Evolutionary conservation across 2,113 vertebrate genomes (phyloP).

Genomic region (Lampris megalopsis): DNA sequence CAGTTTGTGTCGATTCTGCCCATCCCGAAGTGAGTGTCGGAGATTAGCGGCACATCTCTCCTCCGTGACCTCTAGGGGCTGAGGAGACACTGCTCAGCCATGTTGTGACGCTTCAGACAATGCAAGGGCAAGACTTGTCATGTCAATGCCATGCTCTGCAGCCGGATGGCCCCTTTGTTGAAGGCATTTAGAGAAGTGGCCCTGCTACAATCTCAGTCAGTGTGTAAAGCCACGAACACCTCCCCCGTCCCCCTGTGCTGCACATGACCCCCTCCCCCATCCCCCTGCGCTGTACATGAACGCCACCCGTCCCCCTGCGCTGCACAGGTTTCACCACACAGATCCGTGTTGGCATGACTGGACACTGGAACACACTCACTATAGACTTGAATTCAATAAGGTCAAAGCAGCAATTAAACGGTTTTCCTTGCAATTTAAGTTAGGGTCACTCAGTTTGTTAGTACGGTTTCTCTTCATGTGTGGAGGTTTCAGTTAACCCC

Average conservation of each 20-base stretch:
- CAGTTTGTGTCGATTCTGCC: slow-evolving; percentile 66
- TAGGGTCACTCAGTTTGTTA: no score
- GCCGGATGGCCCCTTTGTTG: slow-evolving; percentile 76
- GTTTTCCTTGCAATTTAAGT: no score
- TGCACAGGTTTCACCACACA: slow-evolving; percentile 37
- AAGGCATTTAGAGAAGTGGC: slow-evolving; percentile 62
- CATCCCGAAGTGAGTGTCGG: slow-evolving; percentile 70
- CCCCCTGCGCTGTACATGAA: slow-evolving; percentile 49
- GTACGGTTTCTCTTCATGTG: no score
- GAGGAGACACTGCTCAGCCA: slow-evolving; percentile 74
- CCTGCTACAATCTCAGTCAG: slow-evolving; percentile 61
- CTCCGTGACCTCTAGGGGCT: slow-evolving; percentile 77
- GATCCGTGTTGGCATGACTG: background rate
- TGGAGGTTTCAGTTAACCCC: no score
- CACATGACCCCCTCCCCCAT: background rate
- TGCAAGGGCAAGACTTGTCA: slow-evolving; percentile 81
- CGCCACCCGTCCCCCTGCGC: slow-evolving; percentile 8
- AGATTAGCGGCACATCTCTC: slow-evolving; percentile 78
- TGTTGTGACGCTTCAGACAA: slow-evolving; percentile 82
- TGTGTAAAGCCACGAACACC: slow-evolving; percentile 6
- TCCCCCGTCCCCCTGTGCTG: background rate
- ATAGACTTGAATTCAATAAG: no score
- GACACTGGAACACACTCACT: no score
- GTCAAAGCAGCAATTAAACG: no score
- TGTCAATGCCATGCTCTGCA: slow-evolving; percentile 75